A percentile compares a stretch with the other conserved stretches of the same genome.
Evolutionary conservation across 2,888 invertebrate genomes (phyloP).

Genomic region (Drosophila picticornis): DNA sequence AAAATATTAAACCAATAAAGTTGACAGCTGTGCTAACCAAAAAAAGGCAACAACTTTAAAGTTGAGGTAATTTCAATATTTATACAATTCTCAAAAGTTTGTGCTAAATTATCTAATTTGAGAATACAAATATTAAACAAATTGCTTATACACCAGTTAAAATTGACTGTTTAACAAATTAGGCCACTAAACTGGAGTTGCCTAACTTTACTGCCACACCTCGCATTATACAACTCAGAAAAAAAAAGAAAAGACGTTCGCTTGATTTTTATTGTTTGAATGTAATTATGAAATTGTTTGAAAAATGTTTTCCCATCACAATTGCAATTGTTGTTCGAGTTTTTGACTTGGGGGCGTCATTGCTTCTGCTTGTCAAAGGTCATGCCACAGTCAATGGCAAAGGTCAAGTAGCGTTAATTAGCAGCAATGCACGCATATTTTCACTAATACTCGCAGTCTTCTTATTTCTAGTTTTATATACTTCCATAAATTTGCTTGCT

Average conservation of each 20-base stretch:
- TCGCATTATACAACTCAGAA: conserved; percentile 21
- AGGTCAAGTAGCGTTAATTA: conserved; percentile 44
- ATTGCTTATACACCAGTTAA: background rate
- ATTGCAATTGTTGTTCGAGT: conserved; percentile 35
- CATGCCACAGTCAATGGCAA: conserved; percentile 70
- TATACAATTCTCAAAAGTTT: conserved; percentile 2
- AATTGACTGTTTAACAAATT: background rate
- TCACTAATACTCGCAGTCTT: conserved; percentile 19
- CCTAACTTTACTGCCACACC: conserved; percentile 7
- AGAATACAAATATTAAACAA: conserved; percentile 6
- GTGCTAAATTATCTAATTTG: conserved; percentile 2
- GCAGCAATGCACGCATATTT: conserved; percentile 37
- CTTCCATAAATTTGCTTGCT: conserved; percentile 47
- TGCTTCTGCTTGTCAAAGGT: conserved; percentile 53
- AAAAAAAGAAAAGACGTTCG: background rate
- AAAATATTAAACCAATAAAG: conserved; percentile 20
- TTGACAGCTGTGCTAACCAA: conserved; percentile 40
- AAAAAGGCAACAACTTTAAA: conserved; percentile 1
- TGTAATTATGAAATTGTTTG: conserved; percentile 55
- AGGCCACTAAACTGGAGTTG: background rate
- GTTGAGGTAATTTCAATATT: conserved; percentile 18
- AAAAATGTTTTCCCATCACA: conserved; percentile 44
- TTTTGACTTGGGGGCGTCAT: conserved; percentile 21
- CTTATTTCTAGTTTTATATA: conserved; percentile 8
- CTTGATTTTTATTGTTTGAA: conserved; percentile 11